Base-by-base conservation (phyloP, 2,888 invertebrate genomes). In the Tinea semifulvella region DNA sequence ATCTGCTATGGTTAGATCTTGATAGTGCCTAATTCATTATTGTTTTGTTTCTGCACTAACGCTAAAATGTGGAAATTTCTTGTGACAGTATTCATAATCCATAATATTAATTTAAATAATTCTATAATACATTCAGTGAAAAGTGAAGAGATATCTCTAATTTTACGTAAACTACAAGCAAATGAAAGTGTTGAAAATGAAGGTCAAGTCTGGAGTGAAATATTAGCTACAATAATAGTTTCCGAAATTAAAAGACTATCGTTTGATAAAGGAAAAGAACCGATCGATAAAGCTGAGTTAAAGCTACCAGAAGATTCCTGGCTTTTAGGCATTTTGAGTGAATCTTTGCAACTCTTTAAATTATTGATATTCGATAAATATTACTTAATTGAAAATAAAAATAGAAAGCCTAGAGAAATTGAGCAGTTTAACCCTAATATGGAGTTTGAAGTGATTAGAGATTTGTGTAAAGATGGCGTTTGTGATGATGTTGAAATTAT, bases 31-130 rank as follows among this genome's bases (percentile, higher is more conserved):
- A 18, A 36, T 3, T 40, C 40, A 40, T 6, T 40, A 40, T 40
- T 40, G 40, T 40, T 40, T 40, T 40, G 13, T 22, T 40, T 40
- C 13, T 13, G 8, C n/a, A 40, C 36, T 17, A 17, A 36, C 36
- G 3, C 18, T 18, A 36, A 17, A 2, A 36, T 36, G 36, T 18
- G 11, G 10, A 36, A 18, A 36, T 16, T 10, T 10, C 7, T 36
- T 14, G 8, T 36, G 10, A 6, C 18, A 4, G 16, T 18, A 18
- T 18, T 36, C 8, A 10, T 36, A 18, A 10, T 36, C n/a, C 4
- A 10, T 7, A 5, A 18, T 18, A 16, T 36, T 36, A 36, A 36
- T 18, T 7, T 6, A 18, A 6, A 18, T 14, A 17, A 5, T 2
- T 36, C 14, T 36, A 10, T 6, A 36, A 16, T 22, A 22, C 5